A percentile compares a stretch with the other conserved stretches of the same genome.
These are phyloP conservation scores for Dinocampus coccinellae DNA, from an alignment of 2,888 invertebrate genomes.

Conservation along the genomic window DNA sequence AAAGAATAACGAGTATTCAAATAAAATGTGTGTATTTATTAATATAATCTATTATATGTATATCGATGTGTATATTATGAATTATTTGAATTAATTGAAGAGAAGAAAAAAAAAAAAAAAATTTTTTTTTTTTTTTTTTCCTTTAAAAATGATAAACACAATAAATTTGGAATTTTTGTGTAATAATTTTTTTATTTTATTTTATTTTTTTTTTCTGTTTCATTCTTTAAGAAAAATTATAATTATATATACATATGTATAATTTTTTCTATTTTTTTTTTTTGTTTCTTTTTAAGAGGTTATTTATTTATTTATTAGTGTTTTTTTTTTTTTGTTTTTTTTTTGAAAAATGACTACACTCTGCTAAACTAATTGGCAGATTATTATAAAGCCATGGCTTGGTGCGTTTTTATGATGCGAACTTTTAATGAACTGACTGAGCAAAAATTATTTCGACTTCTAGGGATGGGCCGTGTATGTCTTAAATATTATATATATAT, in stretches of 20 bases:
- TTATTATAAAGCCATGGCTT: constrained; percentile 10
- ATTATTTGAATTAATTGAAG: background rate
- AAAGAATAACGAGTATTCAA: background rate
- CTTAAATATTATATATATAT: background rate
- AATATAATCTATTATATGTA: too few relatives aligned
- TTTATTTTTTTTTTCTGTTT: background rate
- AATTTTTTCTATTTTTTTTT: background rate
- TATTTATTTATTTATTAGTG: too few relatives aligned
- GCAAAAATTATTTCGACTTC: constrained; percentile 27
- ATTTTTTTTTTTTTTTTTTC: background rate
- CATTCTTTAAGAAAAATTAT: constrained; percentile 1
- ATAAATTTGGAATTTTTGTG: too few relatives aligned
- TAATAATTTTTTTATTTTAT: too few relatives aligned
- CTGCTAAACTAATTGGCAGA: constrained; percentile 21
- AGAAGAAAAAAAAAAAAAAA: background rate
- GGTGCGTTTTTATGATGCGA: constrained; percentile 16
- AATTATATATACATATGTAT: too few relatives aligned
- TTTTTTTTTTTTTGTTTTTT: background rate
- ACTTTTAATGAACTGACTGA: constrained; percentile 29
- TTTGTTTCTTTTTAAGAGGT: too few relatives aligned
- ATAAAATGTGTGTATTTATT: background rate
- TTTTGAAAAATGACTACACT: background rate
- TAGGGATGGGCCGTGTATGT: background rate
- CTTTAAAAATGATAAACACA: too few relatives aligned
- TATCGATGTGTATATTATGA: too few relatives aligned